Base-by-base conservation (phyloP, 1,140 invertebrate genomes). In the Scaptomyza graminum region DNA sequence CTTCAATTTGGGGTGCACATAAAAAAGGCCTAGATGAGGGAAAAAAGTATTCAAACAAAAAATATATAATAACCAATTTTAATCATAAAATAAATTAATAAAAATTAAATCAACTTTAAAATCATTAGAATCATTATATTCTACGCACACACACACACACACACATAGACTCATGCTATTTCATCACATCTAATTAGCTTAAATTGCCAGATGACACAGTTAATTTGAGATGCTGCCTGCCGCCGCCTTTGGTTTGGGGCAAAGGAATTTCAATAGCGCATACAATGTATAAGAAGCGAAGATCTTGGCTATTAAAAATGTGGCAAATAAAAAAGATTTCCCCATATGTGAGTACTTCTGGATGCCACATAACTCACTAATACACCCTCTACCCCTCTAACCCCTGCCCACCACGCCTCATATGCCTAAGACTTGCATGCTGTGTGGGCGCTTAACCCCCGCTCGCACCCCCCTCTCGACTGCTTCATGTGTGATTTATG, bases 141-240 rank as follows among this genome's bases (percentile, higher is more conserved):
- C 31, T 28, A 5, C 7, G n/a, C n/a, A 28, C 7, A 28, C 28
- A 28, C 5, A 6, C 28, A 6, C 28, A 7, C 4, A 28, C 28
- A 37, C 11, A 15, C 51, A 54, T 3, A 22, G 2, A 22, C 18
- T 31, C 28, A 31, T 31, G 5, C 37, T 9, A 9, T 84, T 85
- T 85, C 79, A 88, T 83, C 83, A 87, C 83, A 74, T 87, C 83
- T 87, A 87, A 87, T 87, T 87, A 87, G 83, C 83, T 74, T 55
- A 79, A 88, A 87, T 88, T 88, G 75, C 83, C 83, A 76, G 83
- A 72, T 87, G 83, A 87, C 83, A 87, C 83, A 87, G 75, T 79
- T 79, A 87, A 87, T 88, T 88, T 83, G 4, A 31, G 5, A 31
- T 31, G 28, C 0, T 31, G 7, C 7, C 7, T 4, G 28, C 18